A percentile compares a stretch with the other conserved stretches of the same genome.
Evolutionary conservation across 2,113 vertebrate genomes (phyloP).

Genomic region (Baryphthengus martii): DNA sequence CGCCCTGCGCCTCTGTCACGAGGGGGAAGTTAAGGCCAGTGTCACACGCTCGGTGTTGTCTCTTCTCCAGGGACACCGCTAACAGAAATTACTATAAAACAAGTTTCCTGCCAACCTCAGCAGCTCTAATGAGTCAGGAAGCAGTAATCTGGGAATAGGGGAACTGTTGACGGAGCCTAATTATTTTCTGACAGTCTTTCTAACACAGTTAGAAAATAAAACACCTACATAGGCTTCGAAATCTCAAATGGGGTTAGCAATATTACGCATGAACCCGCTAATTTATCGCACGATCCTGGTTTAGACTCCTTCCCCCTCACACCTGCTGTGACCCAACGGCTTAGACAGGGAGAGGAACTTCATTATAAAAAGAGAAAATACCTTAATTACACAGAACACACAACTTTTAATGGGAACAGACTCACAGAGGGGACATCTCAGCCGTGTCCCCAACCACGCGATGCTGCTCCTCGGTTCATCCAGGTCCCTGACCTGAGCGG

Average conservation of each 20-base stretch:
- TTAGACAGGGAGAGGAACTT: neutral
- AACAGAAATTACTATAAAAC: conserved; percentile 63
- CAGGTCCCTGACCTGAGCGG: neutral
- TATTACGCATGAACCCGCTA: conserved; percentile 10
- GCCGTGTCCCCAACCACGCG: rapidly evolving
- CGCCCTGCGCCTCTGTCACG: neutral
- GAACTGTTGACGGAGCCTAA: conserved; percentile 60
- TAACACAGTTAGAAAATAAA: conserved; percentile 51
- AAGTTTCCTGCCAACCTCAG: conserved; percentile 47
- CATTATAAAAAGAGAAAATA: neutral
- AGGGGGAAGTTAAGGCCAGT: neutral
- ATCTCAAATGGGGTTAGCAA: neutral
- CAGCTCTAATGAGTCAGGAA: conserved; percentile 62
- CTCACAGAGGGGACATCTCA: rapidly evolving
- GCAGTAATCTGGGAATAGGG: conserved; percentile 12
- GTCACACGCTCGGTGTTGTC: neutral
- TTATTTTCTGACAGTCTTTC: conserved; percentile 61
- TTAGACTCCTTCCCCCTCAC: conserved; percentile 52
- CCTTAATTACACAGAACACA: neutral
- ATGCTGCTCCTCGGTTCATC: neutral
- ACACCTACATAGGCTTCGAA: neutral
- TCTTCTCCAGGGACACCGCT: conserved; percentile 44
- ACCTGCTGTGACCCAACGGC: conserved; percentile 40
- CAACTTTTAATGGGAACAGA: neutral
- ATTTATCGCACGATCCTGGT: neutral